A percentile compares a stretch with the other conserved stretches of the same genome.
Conservation (phyloP, 1,140 invertebrate genomes). For the Amyelois transitella region DNA sequence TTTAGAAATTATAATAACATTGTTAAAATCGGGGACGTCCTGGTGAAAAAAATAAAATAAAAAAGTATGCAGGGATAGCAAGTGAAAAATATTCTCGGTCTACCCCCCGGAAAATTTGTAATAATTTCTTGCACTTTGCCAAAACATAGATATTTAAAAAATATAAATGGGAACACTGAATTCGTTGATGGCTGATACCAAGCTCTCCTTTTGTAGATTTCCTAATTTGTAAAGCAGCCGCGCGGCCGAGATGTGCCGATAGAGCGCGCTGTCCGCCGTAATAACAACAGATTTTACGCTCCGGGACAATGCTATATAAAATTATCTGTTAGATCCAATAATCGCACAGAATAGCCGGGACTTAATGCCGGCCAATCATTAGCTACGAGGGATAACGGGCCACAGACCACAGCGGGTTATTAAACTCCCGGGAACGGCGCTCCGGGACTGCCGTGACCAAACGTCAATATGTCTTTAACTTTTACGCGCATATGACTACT, state of each 20-base stretch:
- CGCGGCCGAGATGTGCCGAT: constrained; percentile 7
- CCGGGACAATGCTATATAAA: constrained; percentile 72
- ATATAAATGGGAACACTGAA: too few species aligned
- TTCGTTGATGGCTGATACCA: too few species aligned
- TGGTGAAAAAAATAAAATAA: too few species aligned
- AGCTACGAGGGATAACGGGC: constrained; percentile 70
- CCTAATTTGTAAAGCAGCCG: too few species aligned
- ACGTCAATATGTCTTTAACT: constrained; percentile 65
- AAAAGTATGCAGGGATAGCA: too few species aligned
- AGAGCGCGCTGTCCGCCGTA: constrained; percentile 33
- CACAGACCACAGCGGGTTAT: constrained; percentile 48
- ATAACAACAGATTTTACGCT: constrained; percentile 71
- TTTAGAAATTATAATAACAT: too few species aligned
- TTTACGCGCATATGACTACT: constrained; percentile 12
- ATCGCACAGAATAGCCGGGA: constrained; percentile 65
- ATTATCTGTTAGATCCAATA: constrained; percentile 74
- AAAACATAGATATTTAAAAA: too few species aligned
- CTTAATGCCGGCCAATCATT: constrained; percentile 73
- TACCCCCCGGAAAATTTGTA: too few species aligned
- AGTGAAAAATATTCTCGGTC: too few species aligned
- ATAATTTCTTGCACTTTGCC: too few species aligned
- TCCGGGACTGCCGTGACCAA: constrained; percentile 65
- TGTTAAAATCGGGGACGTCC: too few species aligned
- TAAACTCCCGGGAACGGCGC: constrained; percentile 43
- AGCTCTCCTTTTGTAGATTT: too few species aligned